These are phyloP conservation scores for Delphinus delphis DNA, from an alignment of 2,113 vertebrate species.

Conservation along the genomic window DNA sequence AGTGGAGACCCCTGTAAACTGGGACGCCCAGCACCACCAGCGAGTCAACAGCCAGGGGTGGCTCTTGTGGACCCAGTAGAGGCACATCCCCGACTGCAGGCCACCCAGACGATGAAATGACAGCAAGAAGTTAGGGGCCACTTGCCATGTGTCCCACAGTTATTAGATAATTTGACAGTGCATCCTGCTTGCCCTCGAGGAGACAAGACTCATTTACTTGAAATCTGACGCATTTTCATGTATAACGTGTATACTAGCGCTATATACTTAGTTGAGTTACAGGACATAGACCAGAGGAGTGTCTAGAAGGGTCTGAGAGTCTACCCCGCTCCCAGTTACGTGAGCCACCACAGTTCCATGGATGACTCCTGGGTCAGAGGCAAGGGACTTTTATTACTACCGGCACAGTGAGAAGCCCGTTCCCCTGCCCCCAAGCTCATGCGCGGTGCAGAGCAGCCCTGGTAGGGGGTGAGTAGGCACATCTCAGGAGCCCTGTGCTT, in stretches of 20 bases:
- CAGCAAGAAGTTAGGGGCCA: not conserved
- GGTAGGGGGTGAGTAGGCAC: no score
- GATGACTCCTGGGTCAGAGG: not conserved
- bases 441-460: accelerated
- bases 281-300: not conserved
- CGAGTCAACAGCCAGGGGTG: not conserved
- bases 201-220: not conserved
- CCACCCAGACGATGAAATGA: not conserved
- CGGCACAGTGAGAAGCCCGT: not conserved
- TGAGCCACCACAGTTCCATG: not conserved
- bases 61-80: not conserved
- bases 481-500: not conserved
- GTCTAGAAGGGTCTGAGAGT: not conserved
- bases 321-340: not conserved
- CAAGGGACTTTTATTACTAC: not conserved
- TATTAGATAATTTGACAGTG: not conserved
- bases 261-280: not conserved
- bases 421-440: not conserved
- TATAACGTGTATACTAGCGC: not conserved
- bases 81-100: not conserved
- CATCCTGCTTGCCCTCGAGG: not conserved
- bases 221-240: not conserved
- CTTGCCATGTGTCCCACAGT: not conserved
- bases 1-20: not conserved
- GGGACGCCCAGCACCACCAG: not conserved